A percentile compares a stretch with the other conserved stretches of the same genome.
Evolutionary conservation across 2,797 vertebrate species (phyloP).

Genomic region (Cyprinella venusta): DNA sequence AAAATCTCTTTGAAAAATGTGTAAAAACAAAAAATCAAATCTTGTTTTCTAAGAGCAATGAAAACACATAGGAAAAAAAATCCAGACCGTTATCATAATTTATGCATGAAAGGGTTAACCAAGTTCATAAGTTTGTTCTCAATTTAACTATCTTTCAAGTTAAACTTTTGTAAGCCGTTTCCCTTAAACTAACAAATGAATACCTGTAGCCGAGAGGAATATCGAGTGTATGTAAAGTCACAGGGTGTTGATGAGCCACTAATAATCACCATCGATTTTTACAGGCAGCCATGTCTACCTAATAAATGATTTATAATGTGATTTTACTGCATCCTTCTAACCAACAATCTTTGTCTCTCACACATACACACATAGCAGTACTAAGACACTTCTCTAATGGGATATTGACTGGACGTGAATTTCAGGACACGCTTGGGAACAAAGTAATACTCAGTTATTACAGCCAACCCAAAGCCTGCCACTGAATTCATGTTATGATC

Average conservation of each 20-base stretch:
- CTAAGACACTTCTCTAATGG: conserved; percentile 46
- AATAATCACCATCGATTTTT: conserved; percentile 39
- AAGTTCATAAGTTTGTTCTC: background rate
- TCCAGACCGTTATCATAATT: too few species aligned
- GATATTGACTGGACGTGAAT: conserved; percentile 49
- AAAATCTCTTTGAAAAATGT: too few species aligned
- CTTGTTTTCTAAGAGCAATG: too few species aligned
- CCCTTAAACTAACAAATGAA: background rate
- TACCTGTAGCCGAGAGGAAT: background rate
- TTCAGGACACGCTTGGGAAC: conserved; percentile 53
- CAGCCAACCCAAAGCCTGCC: conserved; percentile 41
- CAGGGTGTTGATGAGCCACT: conserved; percentile 21
- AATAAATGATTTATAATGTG: conserved; percentile 42
- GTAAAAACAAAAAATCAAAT: too few species aligned
- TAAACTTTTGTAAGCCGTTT: background rate
- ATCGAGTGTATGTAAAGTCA: conserved; percentile 14
- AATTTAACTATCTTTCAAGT: background rate
- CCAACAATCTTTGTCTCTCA: conserved; percentile 16
- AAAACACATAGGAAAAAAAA: too few species aligned
- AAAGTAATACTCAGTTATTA: conserved; percentile 50
- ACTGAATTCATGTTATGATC: conserved; percentile 47
- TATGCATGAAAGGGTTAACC: background rate
- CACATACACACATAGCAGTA: conserved; percentile 19
- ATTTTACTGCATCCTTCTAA: conserved; percentile 40
- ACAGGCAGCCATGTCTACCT: conserved; percentile 23